Conservation (phyloP, 2,888 invertebrate species). For the Acronicta psi region DNA sequence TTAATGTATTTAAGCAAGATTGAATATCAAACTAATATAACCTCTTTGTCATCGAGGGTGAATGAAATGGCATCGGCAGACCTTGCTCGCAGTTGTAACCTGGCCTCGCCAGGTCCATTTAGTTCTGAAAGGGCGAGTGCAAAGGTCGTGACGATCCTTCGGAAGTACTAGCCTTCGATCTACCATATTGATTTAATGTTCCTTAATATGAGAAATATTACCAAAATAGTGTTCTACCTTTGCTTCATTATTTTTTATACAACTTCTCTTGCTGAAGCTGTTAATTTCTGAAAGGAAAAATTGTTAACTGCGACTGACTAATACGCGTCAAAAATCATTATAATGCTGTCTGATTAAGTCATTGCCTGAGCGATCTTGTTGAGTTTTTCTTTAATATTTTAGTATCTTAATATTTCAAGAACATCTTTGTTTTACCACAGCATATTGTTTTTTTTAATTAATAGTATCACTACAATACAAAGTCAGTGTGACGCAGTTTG, state of each 20-base stretch:
- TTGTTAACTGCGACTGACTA: no score
- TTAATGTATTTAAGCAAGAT: slow-evolving; percentile 1
- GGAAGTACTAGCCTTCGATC: slow-evolving; percentile 8
- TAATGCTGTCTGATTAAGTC: neutral
- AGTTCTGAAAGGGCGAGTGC: slow-evolving; percentile 23
- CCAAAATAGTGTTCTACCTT: neutral
- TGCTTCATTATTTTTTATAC: no score
- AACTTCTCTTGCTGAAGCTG: no score
- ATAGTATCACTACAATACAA: slow-evolving; percentile 75
- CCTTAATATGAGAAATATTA: neutral
- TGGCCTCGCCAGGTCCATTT: slow-evolving; percentile 25
- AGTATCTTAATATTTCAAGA: slow-evolving; percentile 48
- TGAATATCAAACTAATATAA: slow-evolving; percentile 27
- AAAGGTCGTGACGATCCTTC: slow-evolving; percentile 26
- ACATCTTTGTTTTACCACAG: slow-evolving; percentile 48
- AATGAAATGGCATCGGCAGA: slow-evolving; percentile 43
- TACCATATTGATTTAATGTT: slow-evolving; percentile 5
- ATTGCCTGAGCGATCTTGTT: neutral
- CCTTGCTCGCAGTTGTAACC: slow-evolving; percentile 19
- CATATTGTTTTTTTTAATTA: slow-evolving; percentile 62
- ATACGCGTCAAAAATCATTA: neutral
- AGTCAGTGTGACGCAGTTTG: slow-evolving; percentile 76
- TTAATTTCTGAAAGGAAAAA: no score
- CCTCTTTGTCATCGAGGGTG: slow-evolving; percentile 35
- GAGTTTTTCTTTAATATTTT: slow-evolving; percentile 5